Base-by-base conservation (phyloP, 1,140 invertebrate species). In the Heterodera schachtii region DNA sequence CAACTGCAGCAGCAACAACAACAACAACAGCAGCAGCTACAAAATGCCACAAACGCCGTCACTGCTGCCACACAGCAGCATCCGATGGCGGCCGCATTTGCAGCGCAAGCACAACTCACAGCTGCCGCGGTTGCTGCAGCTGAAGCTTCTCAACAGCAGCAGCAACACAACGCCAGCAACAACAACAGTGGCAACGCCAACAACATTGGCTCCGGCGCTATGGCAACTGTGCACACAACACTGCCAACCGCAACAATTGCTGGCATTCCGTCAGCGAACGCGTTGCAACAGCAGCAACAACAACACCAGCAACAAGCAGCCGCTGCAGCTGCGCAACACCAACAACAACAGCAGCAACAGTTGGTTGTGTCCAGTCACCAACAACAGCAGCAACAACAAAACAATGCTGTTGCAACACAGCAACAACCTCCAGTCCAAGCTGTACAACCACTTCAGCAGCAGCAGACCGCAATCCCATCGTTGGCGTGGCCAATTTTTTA, bases 401-500 rank as follows among this genome's bases (percentile, higher is more conserved):
- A 66, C n/a, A 49, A 57, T 69, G 80, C 71, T 52, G 74, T 75
- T 5, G 7, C 74, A 75, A 19, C 46, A 75, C 74, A 57, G 66
- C 74, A 75, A n/a, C n/a, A n/a, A n/a, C n/a, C n/a, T n/a, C 66
- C 74, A 43, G 66, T 66, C 43, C 41, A 75, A 64, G 49, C 16
- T 43, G 74, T 57, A 16, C 74, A 49, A 3, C 64, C 16, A 64
- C 41, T 31, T 3, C 74, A 49, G 7, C 64, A 69, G 47, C 76
- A 52, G 47, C 44, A 52, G 19, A 41, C 43, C 21, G 19, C 79
- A 43, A 78, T 82, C 13, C 82, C 82, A 43, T 74, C 69, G 49
- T 57, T 83, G 7, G 82, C 82, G 13, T 83, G 82, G 82, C 82
- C 82, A 16, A 83, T 83, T 21, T 83, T 83, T 77, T 80, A 83